Percentiles rank a stretch among this genome's conserved stretches.
Conservation (phyloP, 2,797 vertebrate species). For the Poliocrania exsul region DNA sequence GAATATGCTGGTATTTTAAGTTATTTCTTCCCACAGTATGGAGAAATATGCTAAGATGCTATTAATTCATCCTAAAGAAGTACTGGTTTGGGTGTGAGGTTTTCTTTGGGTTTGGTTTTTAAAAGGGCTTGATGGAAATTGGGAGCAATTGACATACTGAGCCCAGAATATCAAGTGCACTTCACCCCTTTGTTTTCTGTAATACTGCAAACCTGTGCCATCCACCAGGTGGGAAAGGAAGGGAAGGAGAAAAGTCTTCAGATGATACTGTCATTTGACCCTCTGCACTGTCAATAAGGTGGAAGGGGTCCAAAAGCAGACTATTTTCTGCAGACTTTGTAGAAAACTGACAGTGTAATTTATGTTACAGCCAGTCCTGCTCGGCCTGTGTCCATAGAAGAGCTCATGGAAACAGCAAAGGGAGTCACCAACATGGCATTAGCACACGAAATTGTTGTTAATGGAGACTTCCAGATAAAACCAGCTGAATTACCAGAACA, state of each 20-base stretch:
- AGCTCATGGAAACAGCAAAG: conserved; percentile 92
- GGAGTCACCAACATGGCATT: conserved; percentile 94
- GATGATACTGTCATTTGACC: neutral
- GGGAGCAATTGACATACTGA: neutral
- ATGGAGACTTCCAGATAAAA: conserved; percentile 89
- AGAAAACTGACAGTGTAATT: neutral
- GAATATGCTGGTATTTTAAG: neutral
- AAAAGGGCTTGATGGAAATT: neutral
- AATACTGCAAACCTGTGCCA: neutral
- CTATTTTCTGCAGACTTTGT: neutral
- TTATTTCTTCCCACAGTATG: neutral
- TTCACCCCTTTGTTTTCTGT: neutral
- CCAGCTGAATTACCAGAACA: conserved; percentile 85
- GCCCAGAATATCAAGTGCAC: neutral
- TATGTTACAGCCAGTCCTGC: conserved; percentile 85
- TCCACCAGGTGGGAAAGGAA: neutral
- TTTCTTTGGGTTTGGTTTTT: neutral
- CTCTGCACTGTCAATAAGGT: neutral
- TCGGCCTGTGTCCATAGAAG: conserved; percentile 86
- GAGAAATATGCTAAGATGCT: neutral
- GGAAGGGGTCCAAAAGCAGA: neutral
- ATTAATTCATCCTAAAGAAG: neutral
- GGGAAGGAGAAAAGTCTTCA: neutral
- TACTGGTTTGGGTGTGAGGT: neutral
- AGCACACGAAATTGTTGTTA: conserved; percentile 94